phyloP scores from a whole-genome alignment of 2,888 invertebrate genomes.

The Lasius platythorax region DNA sequence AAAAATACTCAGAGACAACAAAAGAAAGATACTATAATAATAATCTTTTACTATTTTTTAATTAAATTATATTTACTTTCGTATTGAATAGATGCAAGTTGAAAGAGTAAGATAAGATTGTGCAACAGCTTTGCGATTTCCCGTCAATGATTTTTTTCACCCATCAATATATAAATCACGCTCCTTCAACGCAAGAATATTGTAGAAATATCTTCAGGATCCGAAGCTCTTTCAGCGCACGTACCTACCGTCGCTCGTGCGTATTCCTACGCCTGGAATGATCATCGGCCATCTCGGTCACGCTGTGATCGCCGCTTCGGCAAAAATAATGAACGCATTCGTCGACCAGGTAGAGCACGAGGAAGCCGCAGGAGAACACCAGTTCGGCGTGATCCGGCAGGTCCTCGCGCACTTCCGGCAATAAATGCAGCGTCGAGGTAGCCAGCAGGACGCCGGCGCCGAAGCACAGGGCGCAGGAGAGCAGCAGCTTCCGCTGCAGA shows the following conservation, averaged over 20 bases:
- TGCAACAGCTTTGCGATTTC: background rate
- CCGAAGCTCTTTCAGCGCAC: constrained; percentile 23
- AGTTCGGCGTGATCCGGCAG: constrained; percentile 89
- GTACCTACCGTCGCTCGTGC: constrained; percentile 61
- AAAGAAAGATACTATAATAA: background rate
- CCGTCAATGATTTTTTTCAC: background rate
- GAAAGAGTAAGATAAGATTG: background rate
- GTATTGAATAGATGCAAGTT: background rate
- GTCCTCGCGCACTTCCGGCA: constrained; percentile 91
- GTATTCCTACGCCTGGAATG: background rate
- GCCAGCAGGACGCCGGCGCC: constrained; percentile 93
- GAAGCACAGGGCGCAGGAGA: constrained; percentile 92
- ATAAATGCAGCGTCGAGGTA: constrained; percentile 92
- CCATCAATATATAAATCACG: background rate
- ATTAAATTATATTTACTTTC: background rate
- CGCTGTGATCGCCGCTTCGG: constrained; percentile 81
- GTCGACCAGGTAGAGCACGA: constrained; percentile 91
- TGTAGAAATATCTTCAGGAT: background rate
- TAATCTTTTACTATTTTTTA: background rate
- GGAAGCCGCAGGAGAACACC: constrained; percentile 90
- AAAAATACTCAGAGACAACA: constrained; percentile 1
- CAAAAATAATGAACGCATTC: constrained; percentile 91
- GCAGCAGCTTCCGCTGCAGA: constrained; percentile 86
- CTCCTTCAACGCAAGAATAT: background rate
- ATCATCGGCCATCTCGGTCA: background rate